Evolutionary conservation across 1,140 invertebrate genomes (phyloP).

Genomic region (Watersipora subatra): DNA sequence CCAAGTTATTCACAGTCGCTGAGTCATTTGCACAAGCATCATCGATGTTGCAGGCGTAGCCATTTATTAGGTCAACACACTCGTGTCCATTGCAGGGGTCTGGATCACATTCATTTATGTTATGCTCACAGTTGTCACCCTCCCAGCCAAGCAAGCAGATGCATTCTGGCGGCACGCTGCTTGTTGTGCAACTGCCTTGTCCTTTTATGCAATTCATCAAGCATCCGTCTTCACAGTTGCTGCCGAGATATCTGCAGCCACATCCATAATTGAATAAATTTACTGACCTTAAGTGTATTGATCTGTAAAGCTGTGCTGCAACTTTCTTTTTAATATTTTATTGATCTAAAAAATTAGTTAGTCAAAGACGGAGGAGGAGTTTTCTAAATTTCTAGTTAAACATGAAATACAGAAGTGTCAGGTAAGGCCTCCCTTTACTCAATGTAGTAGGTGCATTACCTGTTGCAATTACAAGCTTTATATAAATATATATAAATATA

Average conservation of each 20-base stretch:
- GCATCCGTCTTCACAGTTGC: neutral
- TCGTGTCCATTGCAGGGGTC: conserved; percentile 50
- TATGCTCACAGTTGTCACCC: conserved; percentile 5
- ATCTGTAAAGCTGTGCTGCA: no score
- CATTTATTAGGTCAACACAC: neutral
- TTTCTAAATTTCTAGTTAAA: no score
- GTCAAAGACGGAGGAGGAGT: no score
- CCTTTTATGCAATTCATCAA: neutral
- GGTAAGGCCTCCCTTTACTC: no score
- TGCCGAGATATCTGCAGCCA: neutral
- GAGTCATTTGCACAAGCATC: neutral
- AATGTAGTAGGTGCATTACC: no score
- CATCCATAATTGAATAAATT: no score
- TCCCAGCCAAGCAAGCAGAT: conserved; percentile 56
- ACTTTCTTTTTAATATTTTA: no score
- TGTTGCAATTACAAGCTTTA: no score
- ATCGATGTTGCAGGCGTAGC: conserved; percentile 46
- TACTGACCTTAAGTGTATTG: no score
- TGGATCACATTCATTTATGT: conserved; percentile 42
- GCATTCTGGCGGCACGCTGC: conserved; percentile 48
- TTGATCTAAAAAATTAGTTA: no score
- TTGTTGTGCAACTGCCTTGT: conserved; percentile 12
- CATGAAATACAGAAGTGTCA: no score
- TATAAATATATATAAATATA: no score
- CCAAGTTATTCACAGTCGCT: neutral